Evolutionary conservation across 2,888 invertebrate species (phyloP), one percentile per base, ranked within the genome.

Genomic region (Apantesis nais): DNA sequence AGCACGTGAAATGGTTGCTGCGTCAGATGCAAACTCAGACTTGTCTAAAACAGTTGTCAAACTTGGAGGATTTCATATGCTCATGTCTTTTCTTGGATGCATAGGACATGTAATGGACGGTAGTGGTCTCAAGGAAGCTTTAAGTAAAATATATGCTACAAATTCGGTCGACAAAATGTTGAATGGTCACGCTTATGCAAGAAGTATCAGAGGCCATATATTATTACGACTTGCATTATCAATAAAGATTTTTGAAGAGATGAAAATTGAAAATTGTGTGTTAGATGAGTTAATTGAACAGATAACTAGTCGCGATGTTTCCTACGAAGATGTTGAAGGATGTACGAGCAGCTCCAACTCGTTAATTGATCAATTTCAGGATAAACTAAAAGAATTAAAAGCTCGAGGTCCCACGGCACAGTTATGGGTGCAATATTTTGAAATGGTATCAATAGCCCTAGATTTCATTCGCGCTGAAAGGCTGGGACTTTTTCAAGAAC

Each of bases 61-160:
- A 80, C 79, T 89, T 39, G 34, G 87, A 78, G 89, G 88, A 73
- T 89, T 89, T 81, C 87, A 89, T 83, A 71, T 88, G 79, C 66
- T 83, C 41, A 85, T 37, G 39, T 81, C 82, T 84, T 72, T 68
- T 79, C 63, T 85, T 66, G 81, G 81, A 16, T 68, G 68, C 12
- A 76, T 84, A n/a, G 84, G 78, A 7, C 63, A 70, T 37, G 73
- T 84, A 31, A 86, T 86, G 83, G 67, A 65, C 85, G 83, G 70
- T 65, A 82, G 81, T 77, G 84, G 85, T 19, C 58, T 85, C 11
- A 77, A 81, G 62, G 82, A 84, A 67, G 37, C 82, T 2, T 75
- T 75, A 11, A 67, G 58, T n/a, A 52, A 37, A 25, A 76, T 84
- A 41, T 85, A 77, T 78, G 84, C 85, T 31, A 34, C 63, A 25